Evolutionary conservation across 2,797 vertebrate species (phyloP).

Genomic region (Melanotaenia trifasciata): DNA sequence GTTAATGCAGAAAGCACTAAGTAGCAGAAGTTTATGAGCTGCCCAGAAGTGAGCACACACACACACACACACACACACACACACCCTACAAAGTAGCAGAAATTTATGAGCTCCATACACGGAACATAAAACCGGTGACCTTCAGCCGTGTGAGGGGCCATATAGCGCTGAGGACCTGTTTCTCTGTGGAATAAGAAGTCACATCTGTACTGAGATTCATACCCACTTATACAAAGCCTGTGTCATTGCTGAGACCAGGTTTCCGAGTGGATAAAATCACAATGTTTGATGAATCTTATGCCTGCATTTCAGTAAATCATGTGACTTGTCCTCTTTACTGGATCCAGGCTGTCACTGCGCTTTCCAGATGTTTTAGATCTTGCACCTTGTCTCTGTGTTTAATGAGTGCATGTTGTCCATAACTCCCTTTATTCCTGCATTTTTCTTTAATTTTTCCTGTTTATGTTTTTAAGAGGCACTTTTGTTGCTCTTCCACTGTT

Average conservation of each 20-base stretch:
- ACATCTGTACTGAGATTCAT: slow-evolving; percentile 44
- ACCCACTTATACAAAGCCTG: slow-evolving; percentile 33
- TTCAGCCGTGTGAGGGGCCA: slow-evolving; percentile 75
- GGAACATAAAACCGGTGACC: slow-evolving; percentile 82
- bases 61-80: slow-evolving; percentile 41
- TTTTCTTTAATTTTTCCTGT: not conserved
- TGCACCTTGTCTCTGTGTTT: not conserved
- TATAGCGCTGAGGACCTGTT: slow-evolving; percentile 71
- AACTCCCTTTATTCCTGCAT: not conserved
- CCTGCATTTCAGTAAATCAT: slow-evolving; percentile 19
- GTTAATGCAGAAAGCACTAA: slow-evolving; percentile 80
- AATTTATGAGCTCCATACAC: slow-evolving; percentile 82
- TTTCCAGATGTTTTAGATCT: slow-evolving; percentile 31
- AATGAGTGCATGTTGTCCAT: not conserved
- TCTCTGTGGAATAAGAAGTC: slow-evolving; percentile 71
- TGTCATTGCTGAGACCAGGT: slow-evolving; percentile 4
- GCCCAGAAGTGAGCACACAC: slow-evolving; percentile 59
- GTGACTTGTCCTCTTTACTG: slow-evolving; percentile 10
- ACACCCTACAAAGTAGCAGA: slow-evolving; percentile 77
- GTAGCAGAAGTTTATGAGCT: slow-evolving; percentile 79
- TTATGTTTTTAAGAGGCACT: not conserved
- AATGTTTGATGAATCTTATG: slow-evolving; percentile 25
- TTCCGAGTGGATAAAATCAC: slow-evolving; percentile 33
- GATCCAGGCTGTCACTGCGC: not conserved
- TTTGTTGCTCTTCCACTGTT: not conserved